Conservation (phyloP, 2,113 vertebrate species). For the Jacana jacana region DNA sequence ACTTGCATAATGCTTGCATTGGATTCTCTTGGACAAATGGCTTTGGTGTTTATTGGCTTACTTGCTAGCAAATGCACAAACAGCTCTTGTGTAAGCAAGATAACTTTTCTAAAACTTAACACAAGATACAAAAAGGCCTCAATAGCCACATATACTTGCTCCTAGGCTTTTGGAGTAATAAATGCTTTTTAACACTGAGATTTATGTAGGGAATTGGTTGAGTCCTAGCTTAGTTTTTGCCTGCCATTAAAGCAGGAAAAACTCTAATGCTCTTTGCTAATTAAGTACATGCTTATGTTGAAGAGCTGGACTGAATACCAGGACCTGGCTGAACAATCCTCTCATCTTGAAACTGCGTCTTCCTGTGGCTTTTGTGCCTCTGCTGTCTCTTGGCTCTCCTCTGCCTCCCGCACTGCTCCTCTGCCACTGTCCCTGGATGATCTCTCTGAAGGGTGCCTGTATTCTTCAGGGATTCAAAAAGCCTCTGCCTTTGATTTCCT, state of each 20-base stretch:
- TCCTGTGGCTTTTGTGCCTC: background rate
- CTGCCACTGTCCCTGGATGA: background rate
- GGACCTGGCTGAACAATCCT: background rate
- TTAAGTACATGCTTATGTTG: background rate
- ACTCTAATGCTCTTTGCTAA: background rate
- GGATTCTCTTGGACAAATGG: background rate
- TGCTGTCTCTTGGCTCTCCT: background rate
- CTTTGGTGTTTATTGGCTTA: background rate
- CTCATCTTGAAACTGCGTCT: fast-evolving
- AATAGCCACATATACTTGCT: background rate
- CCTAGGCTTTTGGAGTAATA: background rate
- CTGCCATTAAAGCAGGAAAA: background rate
- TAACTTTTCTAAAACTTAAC: background rate
- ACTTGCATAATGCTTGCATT: background rate
- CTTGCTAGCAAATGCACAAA: background rate
- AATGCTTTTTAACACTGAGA: background rate
- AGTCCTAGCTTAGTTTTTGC: background rate
- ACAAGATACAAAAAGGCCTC: background rate
- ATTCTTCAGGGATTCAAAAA: background rate
- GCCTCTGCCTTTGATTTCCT: slow-evolving; percentile 14
- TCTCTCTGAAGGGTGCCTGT: background rate
- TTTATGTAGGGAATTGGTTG: background rate
- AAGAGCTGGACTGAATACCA: background rate
- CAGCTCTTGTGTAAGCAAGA: background rate
- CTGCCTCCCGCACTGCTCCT: background rate